These are phyloP conservation scores for Apocrypta bakeri DNA, from an alignment of 1,140 invertebrate species.

Conservation along the genomic window DNA sequence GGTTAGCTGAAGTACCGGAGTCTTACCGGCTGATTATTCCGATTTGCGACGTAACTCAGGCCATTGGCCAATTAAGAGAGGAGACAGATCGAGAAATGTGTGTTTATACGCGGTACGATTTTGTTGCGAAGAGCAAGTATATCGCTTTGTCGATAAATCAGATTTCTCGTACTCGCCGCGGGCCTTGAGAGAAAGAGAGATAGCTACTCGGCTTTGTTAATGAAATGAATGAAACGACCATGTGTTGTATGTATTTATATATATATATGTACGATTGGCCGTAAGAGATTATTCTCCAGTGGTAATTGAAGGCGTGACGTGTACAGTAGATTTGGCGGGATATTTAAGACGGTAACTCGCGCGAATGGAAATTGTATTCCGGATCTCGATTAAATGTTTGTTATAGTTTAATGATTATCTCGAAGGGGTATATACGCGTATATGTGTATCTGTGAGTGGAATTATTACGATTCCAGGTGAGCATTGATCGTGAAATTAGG, in stretches of 20 bases:
- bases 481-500: no score
- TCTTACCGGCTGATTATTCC: slow-evolving; percentile 18
- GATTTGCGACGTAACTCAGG: slow-evolving; percentile 39
- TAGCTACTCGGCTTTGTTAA: slow-evolving; percentile 46
- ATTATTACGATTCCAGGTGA: background rate
- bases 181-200: no score
- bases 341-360: background rate
- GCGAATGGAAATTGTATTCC: background rate
- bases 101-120: no score
- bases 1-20: no score
- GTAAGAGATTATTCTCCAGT: background rate
- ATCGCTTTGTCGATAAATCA: slow-evolving; percentile 42
- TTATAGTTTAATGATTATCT: no score
- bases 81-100: background rate
- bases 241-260: no score
- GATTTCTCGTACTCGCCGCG: background rate
- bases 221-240: slow-evolving; percentile 36
- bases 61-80: slow-evolving; percentile 48
- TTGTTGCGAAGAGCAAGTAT: background rate
- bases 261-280: no score
- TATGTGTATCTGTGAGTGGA: no score
- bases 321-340: background rate
- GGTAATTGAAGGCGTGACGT: background rate
- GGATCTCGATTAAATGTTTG: no score
- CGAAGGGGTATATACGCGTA: no score